Evolutionary conservation across 2,888 invertebrate genomes (phyloP).

Genomic region (Pharmacophagus antenor): DNA sequence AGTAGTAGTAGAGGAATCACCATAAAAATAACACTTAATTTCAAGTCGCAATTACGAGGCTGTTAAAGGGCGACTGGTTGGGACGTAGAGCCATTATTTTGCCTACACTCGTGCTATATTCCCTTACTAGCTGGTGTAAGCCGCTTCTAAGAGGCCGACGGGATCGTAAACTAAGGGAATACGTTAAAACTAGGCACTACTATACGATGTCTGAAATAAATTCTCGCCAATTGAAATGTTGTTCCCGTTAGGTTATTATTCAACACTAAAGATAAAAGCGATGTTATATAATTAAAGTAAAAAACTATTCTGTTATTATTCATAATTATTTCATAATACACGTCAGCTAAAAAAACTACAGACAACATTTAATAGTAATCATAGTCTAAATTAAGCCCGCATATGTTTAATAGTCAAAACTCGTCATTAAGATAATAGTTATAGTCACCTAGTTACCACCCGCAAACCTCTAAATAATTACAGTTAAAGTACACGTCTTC

Average conservation of each 20-base stretch:
- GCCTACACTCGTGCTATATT: conserved; percentile 63
- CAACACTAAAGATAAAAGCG: neutral
- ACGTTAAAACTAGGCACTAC: conserved; percentile 32
- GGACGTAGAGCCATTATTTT: conserved; percentile 67
- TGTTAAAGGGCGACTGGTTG: conserved; percentile 74
- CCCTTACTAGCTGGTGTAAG: conserved; percentile 53
- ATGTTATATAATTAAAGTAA: too few species aligned
- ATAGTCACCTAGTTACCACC: conserved; percentile 42
- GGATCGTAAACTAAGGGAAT: conserved; percentile 58
- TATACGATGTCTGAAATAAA: conserved; percentile 12
- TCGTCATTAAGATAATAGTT: conserved; percentile 40
- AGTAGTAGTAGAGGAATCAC: conserved; percentile 79
- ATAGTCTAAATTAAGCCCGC: conserved; percentile 44
- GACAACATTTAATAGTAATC: conserved; percentile 18
- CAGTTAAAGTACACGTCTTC: conserved; percentile 15
- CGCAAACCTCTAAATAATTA: conserved; percentile 30
- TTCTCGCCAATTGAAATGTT: conserved; percentile 17
- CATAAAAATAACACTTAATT: conserved; percentile 81
- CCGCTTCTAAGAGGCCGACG: conserved; percentile 54
- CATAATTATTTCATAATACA: neutral
- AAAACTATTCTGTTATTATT: neutral
- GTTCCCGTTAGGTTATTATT: neutral
- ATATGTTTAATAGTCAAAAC: conserved; percentile 45
- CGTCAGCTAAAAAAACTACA: neutral
- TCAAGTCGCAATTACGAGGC: conserved; percentile 77